These are phyloP conservation scores for Otolemur garnettii DNA, from an alignment of 2,113 vertebrate genomes.

Conservation along the genomic window DNA sequence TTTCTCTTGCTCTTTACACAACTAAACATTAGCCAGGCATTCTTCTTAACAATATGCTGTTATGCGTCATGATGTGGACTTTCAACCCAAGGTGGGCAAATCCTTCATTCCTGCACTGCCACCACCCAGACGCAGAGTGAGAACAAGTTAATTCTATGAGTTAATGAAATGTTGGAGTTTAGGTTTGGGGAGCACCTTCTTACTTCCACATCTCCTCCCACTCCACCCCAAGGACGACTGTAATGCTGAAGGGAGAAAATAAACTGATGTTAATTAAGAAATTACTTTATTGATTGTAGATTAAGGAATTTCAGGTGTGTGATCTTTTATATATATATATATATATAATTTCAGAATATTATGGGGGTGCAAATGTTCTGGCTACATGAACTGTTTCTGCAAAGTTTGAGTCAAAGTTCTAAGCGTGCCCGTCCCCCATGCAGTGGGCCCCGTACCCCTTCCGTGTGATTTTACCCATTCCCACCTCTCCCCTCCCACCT, in stretches of 20 bases:
- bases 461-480: too few species aligned
- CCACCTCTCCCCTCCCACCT: too few species aligned
- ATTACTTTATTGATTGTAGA: neutral
- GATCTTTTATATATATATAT: neutral
- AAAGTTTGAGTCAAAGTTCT: too few species aligned
- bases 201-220: neutral
- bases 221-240: neutral
- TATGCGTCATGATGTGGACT: neutral
- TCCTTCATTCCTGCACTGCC: fast-evolving
- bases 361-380: too few species aligned
- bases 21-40: conserved; percentile 58
- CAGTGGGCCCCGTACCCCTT: too few species aligned
- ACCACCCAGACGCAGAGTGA: fast-evolving
- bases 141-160: neutral
- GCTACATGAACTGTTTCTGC: too few species aligned
- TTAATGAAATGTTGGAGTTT: neutral
- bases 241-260: neutral
- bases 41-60: neutral
- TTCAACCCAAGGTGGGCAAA: neutral
- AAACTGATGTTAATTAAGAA: neutral
- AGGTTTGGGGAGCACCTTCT: neutral
- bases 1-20: neutral
- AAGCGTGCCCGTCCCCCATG: too few species aligned
- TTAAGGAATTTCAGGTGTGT: neutral
- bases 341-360: too few species aligned